phyloP scores from a whole-genome alignment of 2,797 vertebrate genomes.

The Antrozous pallidus region DNA sequence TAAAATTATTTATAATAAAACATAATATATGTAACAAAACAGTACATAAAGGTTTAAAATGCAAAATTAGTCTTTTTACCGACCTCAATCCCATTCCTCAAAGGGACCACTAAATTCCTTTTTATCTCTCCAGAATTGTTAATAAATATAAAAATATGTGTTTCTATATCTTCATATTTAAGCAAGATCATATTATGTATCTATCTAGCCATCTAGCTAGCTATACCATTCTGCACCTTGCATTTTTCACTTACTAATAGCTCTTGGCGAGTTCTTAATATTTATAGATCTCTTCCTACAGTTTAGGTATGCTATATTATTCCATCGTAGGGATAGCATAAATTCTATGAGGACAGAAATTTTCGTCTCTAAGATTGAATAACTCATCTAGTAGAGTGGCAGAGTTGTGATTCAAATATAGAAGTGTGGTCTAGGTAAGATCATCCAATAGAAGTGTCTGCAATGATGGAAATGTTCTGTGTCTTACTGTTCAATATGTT shows the following conservation, averaged over 20 bases:
- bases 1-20: constrained; percentile 11
- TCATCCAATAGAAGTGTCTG: not conserved
- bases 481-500: not conserved
- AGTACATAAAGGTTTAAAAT: not conserved
- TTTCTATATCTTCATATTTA: not conserved
- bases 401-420: not conserved
- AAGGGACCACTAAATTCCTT: not conserved
- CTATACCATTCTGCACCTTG: not conserved
- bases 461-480: not conserved
- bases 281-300: not conserved
- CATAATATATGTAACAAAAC: not conserved
- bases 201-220: not conserved
- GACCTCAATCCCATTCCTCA: not conserved
- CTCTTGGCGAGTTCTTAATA: not conserved
- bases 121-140: not conserved
- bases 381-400: not conserved
- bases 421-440: not conserved
- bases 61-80: not conserved
- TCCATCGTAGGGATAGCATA: not conserved
- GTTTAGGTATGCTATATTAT: not conserved
- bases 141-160: not conserved
- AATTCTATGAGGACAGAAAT: not conserved
- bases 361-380: not conserved
- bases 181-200: not conserved
- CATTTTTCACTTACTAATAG: not conserved